Conservation (phyloP, 2,888 invertebrate genomes). For the Rhingia campestris region DNA sequence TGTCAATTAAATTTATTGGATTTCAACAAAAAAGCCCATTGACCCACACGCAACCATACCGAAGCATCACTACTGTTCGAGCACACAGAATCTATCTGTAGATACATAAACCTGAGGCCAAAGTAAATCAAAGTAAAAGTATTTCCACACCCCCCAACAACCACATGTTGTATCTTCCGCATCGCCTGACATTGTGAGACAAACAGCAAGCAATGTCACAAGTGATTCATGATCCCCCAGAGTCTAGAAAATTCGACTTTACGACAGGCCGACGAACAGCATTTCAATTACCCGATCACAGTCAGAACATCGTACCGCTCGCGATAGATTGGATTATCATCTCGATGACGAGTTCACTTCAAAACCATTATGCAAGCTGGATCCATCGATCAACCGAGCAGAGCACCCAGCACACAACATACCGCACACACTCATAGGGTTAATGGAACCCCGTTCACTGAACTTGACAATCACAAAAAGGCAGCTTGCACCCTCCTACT, state of each 20-base stretch:
- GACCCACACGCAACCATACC: not conserved
- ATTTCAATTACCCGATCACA: not conserved
- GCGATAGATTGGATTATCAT: conserved; percentile 10
- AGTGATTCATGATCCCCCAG: not conserved
- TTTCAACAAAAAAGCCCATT: not conserved
- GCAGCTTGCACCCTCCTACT: not conserved
- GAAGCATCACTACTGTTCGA: not conserved
- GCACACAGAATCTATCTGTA: not conserved
- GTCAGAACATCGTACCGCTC: not conserved
- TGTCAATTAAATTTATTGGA: not conserved
- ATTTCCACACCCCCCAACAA: not conserved
- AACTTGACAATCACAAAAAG: conserved; percentile 54
- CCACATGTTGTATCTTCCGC: conserved; percentile 10
- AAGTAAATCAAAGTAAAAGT: not conserved
- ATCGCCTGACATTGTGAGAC: not conserved
- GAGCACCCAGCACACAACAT: not conserved
- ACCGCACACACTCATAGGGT: conserved; percentile 8
- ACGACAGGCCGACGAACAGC: not conserved
- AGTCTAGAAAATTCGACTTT: conserved; percentile 18
- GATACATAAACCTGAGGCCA: not conserved
- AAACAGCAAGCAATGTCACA: conserved; percentile 4
- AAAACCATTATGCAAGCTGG: conserved; percentile 27
- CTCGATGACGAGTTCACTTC: conserved; percentile 16
- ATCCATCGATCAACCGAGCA: conserved; percentile 6
- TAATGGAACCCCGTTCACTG: conserved; percentile 37